These are phyloP conservation scores for Peromyscus attwateri DNA, from an alignment of 2,797 vertebrate species.

Conservation along the genomic window DNA sequence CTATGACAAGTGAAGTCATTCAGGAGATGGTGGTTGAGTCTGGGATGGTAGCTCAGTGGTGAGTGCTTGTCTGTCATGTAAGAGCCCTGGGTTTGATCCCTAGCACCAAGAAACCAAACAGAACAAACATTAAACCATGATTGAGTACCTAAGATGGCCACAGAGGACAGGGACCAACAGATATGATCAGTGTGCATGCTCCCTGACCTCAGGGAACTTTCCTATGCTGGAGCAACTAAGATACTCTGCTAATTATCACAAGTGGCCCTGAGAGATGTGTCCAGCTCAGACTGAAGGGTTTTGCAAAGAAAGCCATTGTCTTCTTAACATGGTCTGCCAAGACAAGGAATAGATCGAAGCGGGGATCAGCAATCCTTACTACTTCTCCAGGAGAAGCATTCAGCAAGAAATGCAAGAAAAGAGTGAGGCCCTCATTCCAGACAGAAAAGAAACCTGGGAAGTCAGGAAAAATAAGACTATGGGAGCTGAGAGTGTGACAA, in stretches of 20 bases:
- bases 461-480: accelerated
- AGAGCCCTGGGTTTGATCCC: background rate
- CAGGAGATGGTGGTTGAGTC: background rate
- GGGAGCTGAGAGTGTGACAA: background rate
- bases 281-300: background rate
- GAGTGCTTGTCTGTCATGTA: background rate
- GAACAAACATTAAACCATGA: background rate
- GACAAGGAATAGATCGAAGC: background rate
- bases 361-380: background rate
- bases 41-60: background rate
- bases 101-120: background rate
- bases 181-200: background rate
- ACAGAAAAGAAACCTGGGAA: background rate
- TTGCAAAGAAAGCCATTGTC: background rate
- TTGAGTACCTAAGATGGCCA: no score
- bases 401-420: background rate
- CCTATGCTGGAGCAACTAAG: no score
- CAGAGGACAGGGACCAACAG: background rate
- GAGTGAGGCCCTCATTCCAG: background rate
- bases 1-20: background rate
- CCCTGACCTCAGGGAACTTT: background rate
- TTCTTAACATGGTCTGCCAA: background rate
- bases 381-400: background rate
- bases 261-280: background rate
- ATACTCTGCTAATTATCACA: background rate